Evolutionary conservation across 2,113 vertebrate species (phyloP), one percentile per base, ranked within the genome.

Genomic region (Hucho hucho): DNA sequence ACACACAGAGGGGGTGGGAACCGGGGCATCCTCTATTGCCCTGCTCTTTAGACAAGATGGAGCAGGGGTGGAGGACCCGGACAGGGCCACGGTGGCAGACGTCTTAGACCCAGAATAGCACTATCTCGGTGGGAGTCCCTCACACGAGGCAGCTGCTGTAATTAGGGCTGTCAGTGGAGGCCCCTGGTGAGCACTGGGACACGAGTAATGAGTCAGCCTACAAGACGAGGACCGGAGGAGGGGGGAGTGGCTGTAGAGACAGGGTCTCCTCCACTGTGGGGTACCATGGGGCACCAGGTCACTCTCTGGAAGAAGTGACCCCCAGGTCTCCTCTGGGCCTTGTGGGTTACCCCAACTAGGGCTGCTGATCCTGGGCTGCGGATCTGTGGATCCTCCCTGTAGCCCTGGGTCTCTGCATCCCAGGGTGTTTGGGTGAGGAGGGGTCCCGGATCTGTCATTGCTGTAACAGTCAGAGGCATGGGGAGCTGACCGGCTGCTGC

Each of bases 271-370:
- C 26, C 2, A 6, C 29, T 9, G 16, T 32, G 29, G 26, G 26
- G 24, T 70, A 75, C 29, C 68, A 70, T 70, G 46, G 67, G 81
- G 63, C 68, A 80, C 67, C 72, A 59, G 78, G 28, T 26, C 2
- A 26, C 63, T 64, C 64, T 66, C 28, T 66, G 28, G 64, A 26
- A 16, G 28, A 66, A 18, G 28, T 66, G 64, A 66, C 13, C 28
- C 18, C 16, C 64, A 3, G 72, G 83, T 83, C 77, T 71, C 7
- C 9, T 69, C 66, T n/a, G 25, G 84, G 86, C 73, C 0, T 75
- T 84, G 16, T 76, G 82, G 79, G 79, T 90, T 82, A 89, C 80
- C 80, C 74, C 79, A 75, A 87, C 71, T 22, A 65, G 83, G 78
- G 73, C 74, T 88, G 83, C 81, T 86, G 82, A 84, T 85, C 79